Conservation (phyloP, 2,888 invertebrate species). For the Strigamia transsilvanica region DNA sequence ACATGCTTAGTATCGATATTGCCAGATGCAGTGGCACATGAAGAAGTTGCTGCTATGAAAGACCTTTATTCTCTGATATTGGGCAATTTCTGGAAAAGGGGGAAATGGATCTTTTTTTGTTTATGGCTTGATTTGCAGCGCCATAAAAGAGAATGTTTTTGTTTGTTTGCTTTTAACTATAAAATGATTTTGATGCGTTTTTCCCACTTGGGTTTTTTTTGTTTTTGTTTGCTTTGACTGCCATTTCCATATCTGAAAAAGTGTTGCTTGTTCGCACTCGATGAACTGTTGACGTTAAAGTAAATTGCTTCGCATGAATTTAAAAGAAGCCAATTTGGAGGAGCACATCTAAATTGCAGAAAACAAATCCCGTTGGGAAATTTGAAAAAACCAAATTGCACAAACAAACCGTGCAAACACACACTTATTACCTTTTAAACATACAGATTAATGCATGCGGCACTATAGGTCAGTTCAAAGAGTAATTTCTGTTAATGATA, state of each 20-base stretch:
- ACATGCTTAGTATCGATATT: constrained; percentile 10
- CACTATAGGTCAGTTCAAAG: constrained; percentile 24
- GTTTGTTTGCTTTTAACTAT: constrained; percentile 20
- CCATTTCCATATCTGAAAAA: not conserved
- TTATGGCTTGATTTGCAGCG: not conserved
- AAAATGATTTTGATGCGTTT: not conserved
- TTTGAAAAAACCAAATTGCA: constrained; percentile 47
- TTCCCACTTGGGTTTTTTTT: not conserved
- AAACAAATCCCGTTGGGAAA: constrained; percentile 46
- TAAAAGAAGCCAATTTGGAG: constrained; percentile 32
- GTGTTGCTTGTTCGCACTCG: constrained; percentile 15
- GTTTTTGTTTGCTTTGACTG: not conserved
- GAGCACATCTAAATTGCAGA: constrained; percentile 45
- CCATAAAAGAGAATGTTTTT: constrained; percentile 5
- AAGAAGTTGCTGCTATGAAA: not conserved
- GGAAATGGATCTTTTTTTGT: constrained; percentile 21
- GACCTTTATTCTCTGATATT: constrained; percentile 27
- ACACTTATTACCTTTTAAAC: constrained; percentile 48
- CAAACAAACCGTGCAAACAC: constrained; percentile 43
- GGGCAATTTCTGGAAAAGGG: not conserved
- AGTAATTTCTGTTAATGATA: constrained; percentile 11
- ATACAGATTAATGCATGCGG: constrained; percentile 15
- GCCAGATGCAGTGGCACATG: constrained; percentile 43
- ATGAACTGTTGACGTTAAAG: constrained; percentile 28
- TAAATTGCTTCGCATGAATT: constrained; percentile 45